Base-by-base conservation (phyloP, 1,140 invertebrate genomes). In the Lysiphlebus fabarum region DNA sequence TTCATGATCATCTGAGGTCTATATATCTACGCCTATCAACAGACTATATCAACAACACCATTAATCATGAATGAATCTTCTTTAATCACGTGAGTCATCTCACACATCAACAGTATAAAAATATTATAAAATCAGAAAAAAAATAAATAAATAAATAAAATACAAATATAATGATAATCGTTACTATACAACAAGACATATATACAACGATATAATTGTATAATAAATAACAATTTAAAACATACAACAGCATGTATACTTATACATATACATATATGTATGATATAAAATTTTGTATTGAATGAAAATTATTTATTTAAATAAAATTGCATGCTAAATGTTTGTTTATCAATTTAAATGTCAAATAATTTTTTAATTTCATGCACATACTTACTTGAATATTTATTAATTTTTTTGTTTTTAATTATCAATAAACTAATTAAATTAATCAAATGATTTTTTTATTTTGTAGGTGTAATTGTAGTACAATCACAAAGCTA, bases 1-100 rank as follows among this genome's bases (percentile, higher is more conserved):
- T 75, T 79, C 76, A 76, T 79, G 76, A 73, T 75, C 75, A 71
- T 76, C 75, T 80, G 77, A 80, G 78, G 74, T 76, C 72, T 67
- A n/a, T n/a, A n/a, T n/a, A 70, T 69, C 67, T 70, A 71, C 70
- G 74, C 71, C 74, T 72, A 74, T 74, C 69, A 67, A 70, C 75
- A 70, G 74, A 70, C 33, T 75, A 71, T 71, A 74, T 73, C 77
- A 79, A 26, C 17, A 26, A 26, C 17, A 26, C 17, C 17, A 2
- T 26, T 26, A 77, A 74, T 67, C 74, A 78, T 75, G 73, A 78
- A 72, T 70, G 38, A 51, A 51, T 75, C 71, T 74, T 53, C 58
- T 43, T 56, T 74, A 71, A 74, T 73, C 77, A 78, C 76, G 76
- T 80, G 77, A 78, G 77, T 78, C 69, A 65, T 70, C 73, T 76